These are phyloP conservation scores for Blastobasis adustella DNA, from an alignment of 2,888 invertebrate genomes.

Conservation along the genomic window DNA sequence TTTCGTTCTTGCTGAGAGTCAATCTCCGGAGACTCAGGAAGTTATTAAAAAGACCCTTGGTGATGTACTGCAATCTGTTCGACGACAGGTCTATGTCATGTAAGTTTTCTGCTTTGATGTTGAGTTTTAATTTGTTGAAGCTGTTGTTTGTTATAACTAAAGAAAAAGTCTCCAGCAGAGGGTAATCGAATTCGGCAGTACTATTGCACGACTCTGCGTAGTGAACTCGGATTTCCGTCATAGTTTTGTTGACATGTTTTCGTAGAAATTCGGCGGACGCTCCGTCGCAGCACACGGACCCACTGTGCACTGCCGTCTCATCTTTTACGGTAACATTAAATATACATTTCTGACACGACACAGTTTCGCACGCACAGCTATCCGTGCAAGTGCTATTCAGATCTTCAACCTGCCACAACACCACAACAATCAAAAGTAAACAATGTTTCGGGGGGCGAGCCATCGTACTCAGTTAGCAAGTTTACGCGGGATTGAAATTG, in stretches of 20 bases:
- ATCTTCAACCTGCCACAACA: slow-evolving; percentile 47
- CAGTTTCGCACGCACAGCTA: slow-evolving; percentile 40
- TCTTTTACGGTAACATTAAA: slow-evolving; percentile 52
- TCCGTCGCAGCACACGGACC: slow-evolving; percentile 45
- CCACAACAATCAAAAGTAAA: slow-evolving; percentile 49
- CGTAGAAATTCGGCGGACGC: slow-evolving; percentile 30
- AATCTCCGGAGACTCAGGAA: slow-evolving; percentile 76
- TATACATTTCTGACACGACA: slow-evolving; percentile 46
- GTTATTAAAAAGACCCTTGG: slow-evolving; percentile 70
- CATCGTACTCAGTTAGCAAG: slow-evolving; percentile 40
- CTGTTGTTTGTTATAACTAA: slow-evolving; percentile 48
- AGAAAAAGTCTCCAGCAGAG: slow-evolving; percentile 43
- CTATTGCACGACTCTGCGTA: slow-evolving; percentile 42
- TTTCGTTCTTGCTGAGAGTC: slow-evolving; percentile 80
- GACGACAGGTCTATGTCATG: slow-evolving; percentile 76
- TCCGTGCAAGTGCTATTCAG: slow-evolving; percentile 47
- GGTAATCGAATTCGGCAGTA: slow-evolving; percentile 39
- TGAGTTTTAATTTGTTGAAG: slow-evolving; percentile 42
- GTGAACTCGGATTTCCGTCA: slow-evolving; percentile 36
- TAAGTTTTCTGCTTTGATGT: slow-evolving; percentile 50
- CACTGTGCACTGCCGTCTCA: slow-evolving; percentile 32
- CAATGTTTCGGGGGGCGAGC: slow-evolving; percentile 48
- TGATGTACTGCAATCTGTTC: slow-evolving; percentile 72
- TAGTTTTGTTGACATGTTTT: slow-evolving; percentile 46
- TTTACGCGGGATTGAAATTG: slow-evolving; percentile 58